A percentile compares a stretch with the other conserved stretches of the same genome.
Conservation (phyloP, 2,888 invertebrate genomes). For the Notodonta ziczac region DNA sequence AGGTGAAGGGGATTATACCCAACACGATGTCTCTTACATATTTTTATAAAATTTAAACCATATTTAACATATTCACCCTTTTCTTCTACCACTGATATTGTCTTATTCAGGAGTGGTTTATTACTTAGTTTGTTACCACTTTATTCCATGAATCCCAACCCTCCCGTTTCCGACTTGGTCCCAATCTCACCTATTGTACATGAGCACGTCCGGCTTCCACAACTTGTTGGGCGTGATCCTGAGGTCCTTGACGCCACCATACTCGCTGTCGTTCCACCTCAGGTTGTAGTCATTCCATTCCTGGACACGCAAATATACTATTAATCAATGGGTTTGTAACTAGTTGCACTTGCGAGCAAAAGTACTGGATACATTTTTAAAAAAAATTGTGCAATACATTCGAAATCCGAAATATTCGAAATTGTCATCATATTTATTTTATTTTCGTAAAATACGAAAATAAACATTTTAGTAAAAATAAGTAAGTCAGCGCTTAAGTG, state of each 20-base stretch:
- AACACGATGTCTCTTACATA: too few relatives aligned
- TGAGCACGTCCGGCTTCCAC: conserved; percentile 99
- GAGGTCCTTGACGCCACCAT: conserved; percentile 96
- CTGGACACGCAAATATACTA: conserved; percentile 76
- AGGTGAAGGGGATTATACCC: too few relatives aligned
- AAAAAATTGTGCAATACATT: not conserved
- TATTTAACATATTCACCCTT: too few relatives aligned
- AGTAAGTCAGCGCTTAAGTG: not conserved
- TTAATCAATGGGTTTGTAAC: not conserved
- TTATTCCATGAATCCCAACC: not conserved
- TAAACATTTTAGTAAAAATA: not conserved
- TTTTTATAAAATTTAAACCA: too few relatives aligned
- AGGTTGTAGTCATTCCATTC: conserved; percentile 99
- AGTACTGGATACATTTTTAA: conserved; percentile 35
- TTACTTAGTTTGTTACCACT: not conserved
- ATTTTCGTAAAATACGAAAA: not conserved
- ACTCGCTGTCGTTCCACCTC: conserved; percentile 97
- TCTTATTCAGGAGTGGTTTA: not conserved
- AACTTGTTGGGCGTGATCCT: conserved; percentile 97
- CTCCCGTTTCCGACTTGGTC: conserved; percentile 24
- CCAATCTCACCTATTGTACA: conserved; percentile 97
- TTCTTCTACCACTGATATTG: too few relatives aligned
- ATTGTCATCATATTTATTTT: not conserved
- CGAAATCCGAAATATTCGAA: not conserved
- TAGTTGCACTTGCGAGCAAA: conserved; percentile 24